A percentile compares a stretch with the other conserved stretches of the same genome.
Conservation (phyloP, 2,113 vertebrate species). For the Larimichthys crocea region DNA sequence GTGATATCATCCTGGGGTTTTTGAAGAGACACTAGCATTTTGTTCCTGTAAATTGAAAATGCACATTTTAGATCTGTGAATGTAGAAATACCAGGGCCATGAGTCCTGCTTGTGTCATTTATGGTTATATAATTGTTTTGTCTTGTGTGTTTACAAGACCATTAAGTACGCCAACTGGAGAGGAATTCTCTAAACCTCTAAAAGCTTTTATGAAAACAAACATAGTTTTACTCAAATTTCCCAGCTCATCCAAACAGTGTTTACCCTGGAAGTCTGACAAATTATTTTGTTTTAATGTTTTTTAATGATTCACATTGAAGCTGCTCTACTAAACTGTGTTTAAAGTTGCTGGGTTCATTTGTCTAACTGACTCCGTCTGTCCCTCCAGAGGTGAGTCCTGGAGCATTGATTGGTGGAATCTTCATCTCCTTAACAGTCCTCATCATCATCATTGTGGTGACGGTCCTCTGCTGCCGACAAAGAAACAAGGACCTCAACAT, state of each 20-base stretch:
- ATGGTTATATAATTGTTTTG: not conserved
- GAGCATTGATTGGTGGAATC: conserved; percentile 77
- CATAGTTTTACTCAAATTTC: not conserved
- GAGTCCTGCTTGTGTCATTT: not conserved
- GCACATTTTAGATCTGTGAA: not conserved
- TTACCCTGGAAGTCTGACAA: not conserved
- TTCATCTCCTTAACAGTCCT: conserved; percentile 73
- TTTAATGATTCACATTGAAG: not conserved
- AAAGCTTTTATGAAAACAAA: not conserved
- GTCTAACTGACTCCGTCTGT: conserved; percentile 6
- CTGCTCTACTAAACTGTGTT: not conserved
- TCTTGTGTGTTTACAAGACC: not conserved
- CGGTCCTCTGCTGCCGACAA: conserved; percentile 75
- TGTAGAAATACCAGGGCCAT: not conserved
- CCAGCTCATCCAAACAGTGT: not conserved
- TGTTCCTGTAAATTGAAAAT: not conserved
- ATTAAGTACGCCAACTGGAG: not conserved
- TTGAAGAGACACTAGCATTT: not conserved
- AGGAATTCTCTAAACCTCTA: not conserved
- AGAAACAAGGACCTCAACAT: conserved; percentile 1
- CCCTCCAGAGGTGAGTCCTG: conserved; percentile 72
- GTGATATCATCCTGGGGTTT: not conserved
- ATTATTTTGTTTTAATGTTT: no score
- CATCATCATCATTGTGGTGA: conserved; percentile 73
- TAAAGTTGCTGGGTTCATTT: not conserved